phyloP scores from a whole-genome alignment of 92 coral and sea anemone genomes.

The Bergia sp. region DNA sequence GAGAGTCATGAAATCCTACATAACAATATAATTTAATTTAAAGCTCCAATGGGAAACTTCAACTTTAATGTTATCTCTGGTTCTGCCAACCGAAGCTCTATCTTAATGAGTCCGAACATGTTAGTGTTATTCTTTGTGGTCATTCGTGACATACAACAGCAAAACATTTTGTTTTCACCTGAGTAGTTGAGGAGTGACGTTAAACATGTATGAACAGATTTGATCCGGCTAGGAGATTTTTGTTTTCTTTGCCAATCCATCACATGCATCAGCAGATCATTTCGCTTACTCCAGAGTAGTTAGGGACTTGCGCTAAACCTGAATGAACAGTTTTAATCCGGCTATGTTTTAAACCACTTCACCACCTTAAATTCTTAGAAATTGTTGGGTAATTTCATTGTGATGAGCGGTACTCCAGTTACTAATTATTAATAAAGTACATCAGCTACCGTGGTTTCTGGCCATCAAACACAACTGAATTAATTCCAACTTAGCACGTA shows the following conservation, averaged over 20 bases:
- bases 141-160: not conserved
- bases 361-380: slow-evolving; percentile 6
- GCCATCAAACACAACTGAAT: not conserved
- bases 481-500: not conserved
- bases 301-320: not conserved
- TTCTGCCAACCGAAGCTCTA: slow-evolving; percentile 6
- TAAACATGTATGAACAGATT: not conserved
- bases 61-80: not conserved
- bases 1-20: not conserved
- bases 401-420: not conserved
- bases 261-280: not conserved
- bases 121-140: not conserved
- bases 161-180: not conserved
- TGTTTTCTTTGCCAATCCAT: too few species aligned
- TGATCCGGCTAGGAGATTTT: too few species aligned
- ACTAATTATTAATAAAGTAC: slow-evolving; percentile 23
- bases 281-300: not conserved
- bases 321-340: not conserved
- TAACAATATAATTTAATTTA: not conserved
- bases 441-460: not conserved
- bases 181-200: not conserved
- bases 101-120: not conserved
- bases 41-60: not conserved
- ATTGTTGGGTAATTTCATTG: not conserved
- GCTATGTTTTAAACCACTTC: not conserved